These are phyloP conservation scores for Dryadula phaetusa DNA, from an alignment of 2,888 invertebrate genomes.

Conservation along the genomic window DNA sequence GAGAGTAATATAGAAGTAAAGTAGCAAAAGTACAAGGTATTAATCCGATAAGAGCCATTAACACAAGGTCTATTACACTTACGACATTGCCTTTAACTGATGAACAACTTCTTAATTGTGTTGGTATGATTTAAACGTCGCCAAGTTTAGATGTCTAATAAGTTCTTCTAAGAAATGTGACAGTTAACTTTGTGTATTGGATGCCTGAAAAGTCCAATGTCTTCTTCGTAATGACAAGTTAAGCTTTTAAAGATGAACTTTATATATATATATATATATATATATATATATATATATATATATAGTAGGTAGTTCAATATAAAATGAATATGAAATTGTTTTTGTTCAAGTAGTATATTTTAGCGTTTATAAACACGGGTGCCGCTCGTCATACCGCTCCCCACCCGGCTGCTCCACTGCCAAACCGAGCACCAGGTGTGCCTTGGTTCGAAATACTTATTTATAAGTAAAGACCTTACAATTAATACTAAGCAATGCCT, in stretches of 20 bases:
- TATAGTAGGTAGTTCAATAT: no score
- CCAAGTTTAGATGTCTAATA: background rate
- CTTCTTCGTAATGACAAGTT: background rate
- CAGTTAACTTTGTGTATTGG: conserved; percentile 6
- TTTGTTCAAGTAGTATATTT: no score
- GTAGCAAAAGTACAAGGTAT: background rate
- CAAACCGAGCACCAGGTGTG: no score
- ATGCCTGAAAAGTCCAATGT: background rate
- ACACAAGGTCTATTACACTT: conserved; percentile 2
- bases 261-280: no score
- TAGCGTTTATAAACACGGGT: no score
- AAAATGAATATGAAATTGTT: no score
- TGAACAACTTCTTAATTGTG: conserved; percentile 15
- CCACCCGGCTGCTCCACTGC: no score
- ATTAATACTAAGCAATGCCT: no score
- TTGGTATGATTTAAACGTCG: conserved; percentile 10
- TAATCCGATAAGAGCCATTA: background rate
- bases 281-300: no score
- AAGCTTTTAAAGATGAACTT: conserved; percentile 1
- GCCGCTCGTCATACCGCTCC: no score
- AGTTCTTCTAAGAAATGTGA: conserved; percentile 7
- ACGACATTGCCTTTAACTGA: conserved; percentile 11
- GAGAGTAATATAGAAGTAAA: background rate
- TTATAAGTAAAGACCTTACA: no score
- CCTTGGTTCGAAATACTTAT: no score